Evolutionary conservation across 2,888 invertebrate species (phyloP).

Genomic region (Metallyticus violacea): DNA sequence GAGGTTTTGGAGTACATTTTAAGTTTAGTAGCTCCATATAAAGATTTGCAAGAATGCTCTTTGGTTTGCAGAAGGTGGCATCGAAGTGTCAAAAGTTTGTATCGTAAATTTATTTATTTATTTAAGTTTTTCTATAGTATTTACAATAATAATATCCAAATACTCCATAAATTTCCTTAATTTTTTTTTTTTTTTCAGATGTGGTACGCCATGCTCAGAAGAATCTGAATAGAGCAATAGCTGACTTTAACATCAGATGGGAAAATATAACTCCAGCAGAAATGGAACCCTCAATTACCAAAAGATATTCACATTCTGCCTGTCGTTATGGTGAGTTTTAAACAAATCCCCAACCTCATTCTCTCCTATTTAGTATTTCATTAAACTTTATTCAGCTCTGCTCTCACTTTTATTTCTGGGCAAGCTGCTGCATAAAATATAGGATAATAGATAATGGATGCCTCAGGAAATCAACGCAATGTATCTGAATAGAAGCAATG

Average conservation of each 20-base stretch:
- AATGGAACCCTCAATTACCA: slow-evolving; percentile 74
- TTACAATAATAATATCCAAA: neutral
- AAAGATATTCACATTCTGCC: slow-evolving; percentile 89
- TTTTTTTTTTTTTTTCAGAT: slow-evolving; percentile 56
- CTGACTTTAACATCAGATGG: slow-evolving; percentile 75
- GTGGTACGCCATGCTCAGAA: slow-evolving; percentile 71
- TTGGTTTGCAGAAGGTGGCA: slow-evolving; percentile 86
- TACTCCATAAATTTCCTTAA: neutral
- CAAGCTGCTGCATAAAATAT: no score
- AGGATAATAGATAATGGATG: no score
- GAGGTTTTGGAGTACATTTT: slow-evolving; percentile 92
- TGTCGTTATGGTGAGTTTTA: slow-evolving; percentile 60
- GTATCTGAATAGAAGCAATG: no score
- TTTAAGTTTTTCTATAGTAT: neutral
- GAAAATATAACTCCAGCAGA: slow-evolving; percentile 57
- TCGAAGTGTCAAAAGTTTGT: slow-evolving; percentile 77
- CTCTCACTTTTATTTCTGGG: no score
- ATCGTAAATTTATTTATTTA: neutral
- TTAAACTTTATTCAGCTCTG: neutral
- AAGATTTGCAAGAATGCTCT: slow-evolving; percentile 83
- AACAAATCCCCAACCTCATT: no score
- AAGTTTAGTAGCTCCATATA: slow-evolving; percentile 83
- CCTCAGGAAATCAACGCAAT: no score
- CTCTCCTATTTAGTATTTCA: no score
- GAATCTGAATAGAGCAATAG: slow-evolving; percentile 73